Conservation (phyloP, 1,140 invertebrate species). For the Gerris buenoi region DNA sequence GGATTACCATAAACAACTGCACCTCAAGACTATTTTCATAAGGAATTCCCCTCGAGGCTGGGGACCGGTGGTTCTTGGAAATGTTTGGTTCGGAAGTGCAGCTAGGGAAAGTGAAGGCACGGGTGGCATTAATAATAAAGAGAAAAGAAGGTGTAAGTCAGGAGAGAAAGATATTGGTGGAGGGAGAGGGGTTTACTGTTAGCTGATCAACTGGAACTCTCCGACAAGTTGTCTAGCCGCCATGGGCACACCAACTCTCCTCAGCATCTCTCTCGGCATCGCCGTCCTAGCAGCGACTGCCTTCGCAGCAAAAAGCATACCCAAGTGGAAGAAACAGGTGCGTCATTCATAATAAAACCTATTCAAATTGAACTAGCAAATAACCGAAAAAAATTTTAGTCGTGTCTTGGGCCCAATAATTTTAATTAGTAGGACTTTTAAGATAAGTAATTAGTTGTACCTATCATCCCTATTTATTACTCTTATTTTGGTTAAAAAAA, state of each 20-base stretch:
- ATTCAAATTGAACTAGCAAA: too few species aligned
- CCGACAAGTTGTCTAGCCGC: neutral
- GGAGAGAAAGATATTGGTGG: neutral
- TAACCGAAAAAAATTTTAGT: too few species aligned
- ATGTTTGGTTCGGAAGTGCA: neutral
- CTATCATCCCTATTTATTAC: too few species aligned
- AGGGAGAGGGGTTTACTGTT: slow-evolving; percentile 1
- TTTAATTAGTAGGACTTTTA: too few species aligned
- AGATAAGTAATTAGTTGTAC: too few species aligned
- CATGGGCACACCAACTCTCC: slow-evolving; percentile 4
- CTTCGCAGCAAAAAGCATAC: slow-evolving; percentile 37
- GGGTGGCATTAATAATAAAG: neutral
- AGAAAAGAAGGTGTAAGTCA: slow-evolving; percentile 3
- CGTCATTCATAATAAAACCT: too few species aligned
- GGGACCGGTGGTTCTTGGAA: too few species aligned
- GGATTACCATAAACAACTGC: too few species aligned
- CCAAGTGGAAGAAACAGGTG: slow-evolving; percentile 68
- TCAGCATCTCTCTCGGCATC: slow-evolving; percentile 2
- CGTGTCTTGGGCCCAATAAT: too few species aligned
- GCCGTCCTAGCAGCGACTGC: slow-evolving; percentile 2
- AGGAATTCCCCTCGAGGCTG: too few species aligned
- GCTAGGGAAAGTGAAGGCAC: neutral
- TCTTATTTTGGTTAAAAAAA: too few species aligned
- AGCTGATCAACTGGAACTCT: neutral
- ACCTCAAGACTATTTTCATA: too few species aligned